A percentile compares a stretch with the other conserved stretches of the same genome.
Conservation (phyloP, 2,113 vertebrate genomes). For the Tringa solitaria region DNA sequence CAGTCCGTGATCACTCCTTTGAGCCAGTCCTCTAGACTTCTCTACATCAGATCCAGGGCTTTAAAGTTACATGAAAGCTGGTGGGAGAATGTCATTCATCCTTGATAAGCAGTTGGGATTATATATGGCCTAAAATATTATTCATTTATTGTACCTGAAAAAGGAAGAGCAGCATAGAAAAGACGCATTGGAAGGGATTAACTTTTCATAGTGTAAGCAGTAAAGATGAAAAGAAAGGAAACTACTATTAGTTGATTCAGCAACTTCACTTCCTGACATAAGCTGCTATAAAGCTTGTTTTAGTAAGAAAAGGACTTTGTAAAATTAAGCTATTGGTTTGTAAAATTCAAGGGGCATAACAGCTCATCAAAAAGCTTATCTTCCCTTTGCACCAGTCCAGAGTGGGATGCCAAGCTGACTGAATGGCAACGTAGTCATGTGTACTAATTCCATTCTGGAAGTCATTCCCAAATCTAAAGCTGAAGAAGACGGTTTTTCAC, state of each 20-base stretch:
- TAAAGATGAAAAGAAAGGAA: constrained; percentile 35
- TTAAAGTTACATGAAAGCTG: neutral
- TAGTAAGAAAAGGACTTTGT: neutral
- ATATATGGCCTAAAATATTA: neutral
- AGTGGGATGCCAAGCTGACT: neutral
- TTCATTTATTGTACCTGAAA: neutral
- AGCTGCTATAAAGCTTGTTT: constrained; percentile 27
- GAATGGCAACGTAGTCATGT: neutral
- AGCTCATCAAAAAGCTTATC: neutral
- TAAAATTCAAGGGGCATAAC: neutral
- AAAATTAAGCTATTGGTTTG: neutral
- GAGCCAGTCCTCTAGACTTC: neutral
- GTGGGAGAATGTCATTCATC: neutral
- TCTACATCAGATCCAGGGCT: neutral
- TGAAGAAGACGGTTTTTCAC: neutral
- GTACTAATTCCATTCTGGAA: neutral
- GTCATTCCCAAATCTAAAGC: neutral
- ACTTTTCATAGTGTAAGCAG: constrained; percentile 7
- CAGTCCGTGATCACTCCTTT: neutral
- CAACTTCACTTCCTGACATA: neutral
- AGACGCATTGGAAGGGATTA: neutral
- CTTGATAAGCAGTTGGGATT: neutral
- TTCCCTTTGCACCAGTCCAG: neutral
- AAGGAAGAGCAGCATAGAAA: neutral
- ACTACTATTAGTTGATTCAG: constrained; percentile 27